Base-by-base conservation (phyloP, 2,113 vertebrate species). In the Maccullochella peelii region DNA sequence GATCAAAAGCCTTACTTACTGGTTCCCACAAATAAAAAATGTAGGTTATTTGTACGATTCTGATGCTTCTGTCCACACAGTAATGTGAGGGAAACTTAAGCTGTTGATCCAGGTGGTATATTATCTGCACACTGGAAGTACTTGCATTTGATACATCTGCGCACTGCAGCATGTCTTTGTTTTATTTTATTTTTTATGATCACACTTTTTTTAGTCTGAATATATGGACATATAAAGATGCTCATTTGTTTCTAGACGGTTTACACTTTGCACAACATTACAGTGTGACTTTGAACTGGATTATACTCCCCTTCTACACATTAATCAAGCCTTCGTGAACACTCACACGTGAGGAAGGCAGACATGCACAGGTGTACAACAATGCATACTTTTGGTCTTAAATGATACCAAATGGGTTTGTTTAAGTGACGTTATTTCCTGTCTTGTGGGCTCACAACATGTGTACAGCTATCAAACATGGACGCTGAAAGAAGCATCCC, bases 371-470 rank as follows among this genome's bases (percentile, higher is more conserved):
- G 66, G 38, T 54, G 40, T 76, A 68, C n/a, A 81, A 81, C 73
- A 72, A n/a, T 16, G 7, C 38, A 40, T 63, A 21, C 49, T n/a
- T 77, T 65, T 73, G n/a, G 4, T 78, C 70, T 62, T 79, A 84
- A 86, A 83, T 73, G 69, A 20, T 44, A 83, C 78, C 77, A 85
- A 84, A 88, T 85, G 79, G 54, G 72, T 82, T 33, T 78, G 40
- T 54, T 52, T 40, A 47, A 15, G 79, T 58, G 69, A 73, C 10
- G 52, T 75, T 21, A 25, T 18, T 52, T 16, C 49, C 47, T 33
- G 14, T 52, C 44, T 65, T 38, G 30, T 23, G 20, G 49, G 33
- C 61, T 63, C 38, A n/a, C n/a, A 71, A 50, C 62, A 27, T 27
- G 40, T 80, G 27, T 59, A 42, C 10, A 27, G 72, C 52, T 54